Conservation (phyloP, 1,140 invertebrate species). For the Oncopeltus fasciatus region DNA sequence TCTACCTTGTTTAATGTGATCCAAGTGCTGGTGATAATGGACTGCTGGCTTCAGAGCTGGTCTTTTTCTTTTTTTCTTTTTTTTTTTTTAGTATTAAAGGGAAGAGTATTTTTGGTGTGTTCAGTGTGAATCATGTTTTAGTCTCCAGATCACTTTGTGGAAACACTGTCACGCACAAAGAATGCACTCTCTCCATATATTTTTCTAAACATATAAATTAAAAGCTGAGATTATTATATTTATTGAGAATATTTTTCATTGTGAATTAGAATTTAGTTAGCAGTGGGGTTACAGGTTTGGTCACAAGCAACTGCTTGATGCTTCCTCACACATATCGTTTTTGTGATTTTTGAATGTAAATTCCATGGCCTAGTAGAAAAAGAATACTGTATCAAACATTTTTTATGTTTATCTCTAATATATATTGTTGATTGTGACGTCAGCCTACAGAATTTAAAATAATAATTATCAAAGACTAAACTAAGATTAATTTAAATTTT, state of each 20-base stretch:
- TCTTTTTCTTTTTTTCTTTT: neutral
- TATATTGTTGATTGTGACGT: neutral
- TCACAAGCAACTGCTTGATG: neutral
- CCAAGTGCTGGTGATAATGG: neutral
- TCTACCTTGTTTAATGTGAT: neutral
- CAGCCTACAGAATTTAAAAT: no score
- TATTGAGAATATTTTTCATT: neutral
- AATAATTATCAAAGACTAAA: no score
- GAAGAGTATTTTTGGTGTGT: neutral
- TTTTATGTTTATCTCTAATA: neutral
- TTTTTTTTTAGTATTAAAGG: neutral
- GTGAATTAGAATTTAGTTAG: neutral
- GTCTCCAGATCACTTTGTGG: neutral
- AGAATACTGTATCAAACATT: neutral
- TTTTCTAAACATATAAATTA: slow-evolving; percentile 1
- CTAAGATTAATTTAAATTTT: no score
- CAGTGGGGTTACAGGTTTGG: neutral
- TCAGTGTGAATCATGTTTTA: neutral
- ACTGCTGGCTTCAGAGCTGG: no score
- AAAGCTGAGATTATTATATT: neutral
- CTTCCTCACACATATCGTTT: slow-evolving; percentile 4
- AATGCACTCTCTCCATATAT: slow-evolving; percentile 1
- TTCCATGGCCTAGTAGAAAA: slow-evolving; percentile 2
- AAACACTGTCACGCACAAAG: neutral
- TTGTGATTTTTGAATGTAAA: slow-evolving; percentile 3